Conservation (phyloP, 2,888 invertebrate species). For the Andrena minutula region DNA sequence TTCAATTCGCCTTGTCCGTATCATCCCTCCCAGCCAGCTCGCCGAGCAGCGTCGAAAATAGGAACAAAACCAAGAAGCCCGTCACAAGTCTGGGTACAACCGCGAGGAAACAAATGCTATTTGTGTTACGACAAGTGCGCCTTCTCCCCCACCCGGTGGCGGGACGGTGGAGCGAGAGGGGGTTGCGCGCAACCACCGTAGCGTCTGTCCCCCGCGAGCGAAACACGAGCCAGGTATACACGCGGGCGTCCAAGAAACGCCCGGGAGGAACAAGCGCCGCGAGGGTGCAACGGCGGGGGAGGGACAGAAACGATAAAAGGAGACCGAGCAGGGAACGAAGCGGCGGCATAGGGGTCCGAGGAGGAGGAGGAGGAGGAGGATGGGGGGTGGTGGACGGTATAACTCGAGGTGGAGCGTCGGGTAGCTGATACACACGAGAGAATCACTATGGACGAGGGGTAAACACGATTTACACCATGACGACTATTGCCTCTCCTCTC, state of each 20-base stretch:
- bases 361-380: neutral
- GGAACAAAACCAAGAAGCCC: constrained; percentile 1
- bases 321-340: constrained; percentile 36
- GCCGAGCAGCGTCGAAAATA: neutral
- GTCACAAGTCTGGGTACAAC: neutral
- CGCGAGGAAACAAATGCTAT: constrained; percentile 24
- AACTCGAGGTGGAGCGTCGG: constrained; percentile 40
- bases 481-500: constrained; percentile 74
- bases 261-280: constrained; percentile 6
- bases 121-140: neutral
- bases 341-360: constrained; percentile 15
- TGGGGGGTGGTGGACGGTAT: constrained; percentile 44
- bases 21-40: neutral
- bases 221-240: constrained; percentile 27
- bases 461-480: constrained; percentile 83
- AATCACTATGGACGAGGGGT: constrained; percentile 79
- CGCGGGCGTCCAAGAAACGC: constrained; percentile 30
- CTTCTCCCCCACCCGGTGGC: neutral
- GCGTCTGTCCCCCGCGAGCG: neutral
- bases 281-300: constrained; percentile 2
- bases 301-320: constrained; percentile 15
- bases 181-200: neutral
- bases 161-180: neutral
- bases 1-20: neutral
- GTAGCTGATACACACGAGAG: constrained; percentile 65